A percentile compares a stretch with the other conserved stretches of the same genome.
Conservation (phyloP, 2,113 vertebrate species). For the Tachysurus fulvidraco region DNA sequence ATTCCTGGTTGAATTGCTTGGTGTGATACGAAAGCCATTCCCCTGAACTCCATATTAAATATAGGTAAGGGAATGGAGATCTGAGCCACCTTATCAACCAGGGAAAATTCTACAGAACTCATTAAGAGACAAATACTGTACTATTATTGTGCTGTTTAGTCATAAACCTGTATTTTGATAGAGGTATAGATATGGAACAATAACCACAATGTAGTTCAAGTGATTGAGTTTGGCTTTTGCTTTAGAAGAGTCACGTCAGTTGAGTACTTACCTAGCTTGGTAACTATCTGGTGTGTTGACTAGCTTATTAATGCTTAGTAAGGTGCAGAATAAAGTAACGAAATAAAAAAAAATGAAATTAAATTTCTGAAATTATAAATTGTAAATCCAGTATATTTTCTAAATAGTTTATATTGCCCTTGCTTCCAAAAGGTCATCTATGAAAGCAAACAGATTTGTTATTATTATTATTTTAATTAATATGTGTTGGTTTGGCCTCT, state of each 20-base stretch:
- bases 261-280: neutral
- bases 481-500: neutral
- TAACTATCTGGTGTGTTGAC: neutral
- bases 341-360: neutral
- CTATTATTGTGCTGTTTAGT: neutral
- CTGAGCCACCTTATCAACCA: neutral
- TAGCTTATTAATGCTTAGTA: neutral
- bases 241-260: neutral
- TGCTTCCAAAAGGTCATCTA: neutral
- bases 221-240: neutral
- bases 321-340: neutral
- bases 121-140: neutral
- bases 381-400: neutral
- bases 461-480: too few relatives aligned
- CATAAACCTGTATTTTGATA: constrained; percentile 32
- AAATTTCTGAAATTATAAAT: neutral
- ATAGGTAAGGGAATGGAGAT: neutral
- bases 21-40: neutral
- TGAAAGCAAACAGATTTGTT: neutral
- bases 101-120: neutral
- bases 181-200: neutral
- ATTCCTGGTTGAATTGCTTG: neutral
- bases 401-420: neutral
- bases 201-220: neutral
- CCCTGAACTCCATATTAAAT: neutral